Evolutionary conservation across 2,797 vertebrate species (phyloP).

Genomic region (Lacerta agilis): DNA sequence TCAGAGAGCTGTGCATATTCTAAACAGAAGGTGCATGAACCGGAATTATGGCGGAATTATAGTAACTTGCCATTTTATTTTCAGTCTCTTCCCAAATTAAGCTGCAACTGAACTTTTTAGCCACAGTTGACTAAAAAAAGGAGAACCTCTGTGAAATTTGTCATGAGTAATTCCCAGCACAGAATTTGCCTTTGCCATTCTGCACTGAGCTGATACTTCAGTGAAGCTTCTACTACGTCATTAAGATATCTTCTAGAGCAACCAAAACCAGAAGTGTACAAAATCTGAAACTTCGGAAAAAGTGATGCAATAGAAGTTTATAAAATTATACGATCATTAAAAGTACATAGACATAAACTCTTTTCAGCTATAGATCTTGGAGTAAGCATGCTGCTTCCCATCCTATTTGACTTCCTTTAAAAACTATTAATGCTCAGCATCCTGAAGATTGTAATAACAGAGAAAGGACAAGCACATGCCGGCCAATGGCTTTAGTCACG

Average conservation of each 20-base stretch:
- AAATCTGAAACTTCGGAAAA: neutral
- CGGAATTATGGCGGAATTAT: neutral
- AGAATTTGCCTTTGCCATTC: neutral
- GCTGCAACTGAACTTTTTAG: neutral
- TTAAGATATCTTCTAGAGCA: neutral
- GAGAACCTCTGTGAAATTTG: neutral
- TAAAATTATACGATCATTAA: slow-evolving; percentile 2
- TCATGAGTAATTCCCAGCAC: neutral
- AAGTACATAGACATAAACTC: neutral
- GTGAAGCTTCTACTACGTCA: neutral
- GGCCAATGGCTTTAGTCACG: slow-evolving; percentile 59
- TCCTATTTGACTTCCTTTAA: slow-evolving; percentile 30
- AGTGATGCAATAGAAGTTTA: no score
- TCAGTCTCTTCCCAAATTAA: neutral
- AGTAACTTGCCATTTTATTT: neutral
- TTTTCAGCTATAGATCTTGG: neutral
- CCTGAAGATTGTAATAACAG: slow-evolving; percentile 33
- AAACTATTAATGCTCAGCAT: slow-evolving; percentile 39
- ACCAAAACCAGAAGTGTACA: neutral
- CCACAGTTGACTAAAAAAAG: neutral
- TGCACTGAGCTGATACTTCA: neutral
- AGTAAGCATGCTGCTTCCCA: neutral
- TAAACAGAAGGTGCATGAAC: neutral
- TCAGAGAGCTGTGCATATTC: neutral
- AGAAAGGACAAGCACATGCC: slow-evolving; percentile 54